A percentile compares a stretch with the other conserved stretches of the same genome.
phyloP scores from a whole-genome alignment of 2,113 vertebrate genomes.

The Pseudorhombus dupliciocellatus region DNA sequence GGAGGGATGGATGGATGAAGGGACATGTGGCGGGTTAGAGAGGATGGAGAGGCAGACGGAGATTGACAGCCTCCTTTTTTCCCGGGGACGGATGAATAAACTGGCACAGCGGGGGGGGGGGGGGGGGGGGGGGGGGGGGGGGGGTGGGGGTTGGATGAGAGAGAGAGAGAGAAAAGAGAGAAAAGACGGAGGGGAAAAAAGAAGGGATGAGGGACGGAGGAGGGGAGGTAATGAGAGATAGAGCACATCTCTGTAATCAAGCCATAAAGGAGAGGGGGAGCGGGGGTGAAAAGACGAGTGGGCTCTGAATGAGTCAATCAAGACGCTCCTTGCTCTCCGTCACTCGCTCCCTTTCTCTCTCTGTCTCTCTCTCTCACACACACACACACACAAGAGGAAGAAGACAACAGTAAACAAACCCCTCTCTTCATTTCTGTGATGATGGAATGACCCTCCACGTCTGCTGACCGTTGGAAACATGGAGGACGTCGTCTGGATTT shows the following conservation, averaged over 20 bases:
- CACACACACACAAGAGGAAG: conserved; percentile 8
- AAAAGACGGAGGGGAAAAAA: background rate
- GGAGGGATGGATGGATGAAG: conserved; percentile 49
- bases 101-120: conserved; percentile 29
- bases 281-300: conserved; percentile 62
- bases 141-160: conserved; percentile 21
- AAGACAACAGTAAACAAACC: too few species aligned
- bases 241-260: conserved; percentile 75
- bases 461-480: conserved; percentile 3
- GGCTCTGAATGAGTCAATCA: conserved; percentile 82
- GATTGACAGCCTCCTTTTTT: conserved; percentile 74
- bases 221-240: conserved; percentile 64
- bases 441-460: too few species aligned
- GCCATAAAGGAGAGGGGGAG: conserved; percentile 63
- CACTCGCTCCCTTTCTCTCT: conserved; percentile 25
- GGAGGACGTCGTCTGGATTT: background rate
- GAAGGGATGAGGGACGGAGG: conserved; percentile 37
- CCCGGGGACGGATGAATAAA: conserved; percentile 72
- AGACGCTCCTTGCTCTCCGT: conserved; percentile 65
- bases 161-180: conserved; percentile 36
- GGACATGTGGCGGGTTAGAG: conserved; percentile 34
- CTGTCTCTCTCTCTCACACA: conserved; percentile 43
- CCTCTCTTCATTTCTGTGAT: too few species aligned
- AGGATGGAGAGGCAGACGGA: conserved; percentile 60
- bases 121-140: conserved; percentile 5